Base-by-base conservation (phyloP, 2,888 invertebrate species). In the Aporophyla nigra region DNA sequence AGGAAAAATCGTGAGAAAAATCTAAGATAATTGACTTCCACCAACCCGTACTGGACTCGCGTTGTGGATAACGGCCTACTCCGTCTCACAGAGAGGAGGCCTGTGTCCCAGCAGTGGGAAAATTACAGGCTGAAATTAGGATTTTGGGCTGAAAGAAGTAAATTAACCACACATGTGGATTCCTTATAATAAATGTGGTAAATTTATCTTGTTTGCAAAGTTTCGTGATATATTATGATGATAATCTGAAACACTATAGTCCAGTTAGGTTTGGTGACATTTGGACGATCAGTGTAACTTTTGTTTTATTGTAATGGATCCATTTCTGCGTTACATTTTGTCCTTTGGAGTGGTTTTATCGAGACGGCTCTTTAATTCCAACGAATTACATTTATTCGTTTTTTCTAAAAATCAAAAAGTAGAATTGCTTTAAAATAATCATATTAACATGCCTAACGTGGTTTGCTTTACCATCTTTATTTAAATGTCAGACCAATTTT, bases 191-290 rank as follows among this genome's bases (percentile, higher is more conserved):
- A n/a, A n/a, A n/a, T n/a, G n/a, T 74, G 7, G 7, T 10, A 1
- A 16, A n/a, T 63, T 59, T 54, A 74, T 46, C 66, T 49, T 63
- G 68, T 80, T 19, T 40, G 40, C 10, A 58, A 80, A 40, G 46
- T 65, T 74, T 49, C 4, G 21, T 49, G 51, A 51, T 43, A n/a
- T n/a, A n/a, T n/a, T n/a, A n/a, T 33, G 33, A 87, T 83, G 68
- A 56, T 27, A 69, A 69, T 54, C 21, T 33, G 12, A 10, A 19
- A 70, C 68, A 58, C 6, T 74, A 46, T 43, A 46, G 12, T 66
- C 14, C 12, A 24, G 5, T 66, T 56, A 65, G 51, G 33, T 72
- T 71, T 58, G 54, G 16, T 46, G 46, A 19, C 12, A 59, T 24
- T 33, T 33, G 21, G 3, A 10, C 3, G 24, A 40, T 33, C 14